Conservation (phyloP, 2,113 vertebrate genomes). For the Ceratotherium simum region DNA sequence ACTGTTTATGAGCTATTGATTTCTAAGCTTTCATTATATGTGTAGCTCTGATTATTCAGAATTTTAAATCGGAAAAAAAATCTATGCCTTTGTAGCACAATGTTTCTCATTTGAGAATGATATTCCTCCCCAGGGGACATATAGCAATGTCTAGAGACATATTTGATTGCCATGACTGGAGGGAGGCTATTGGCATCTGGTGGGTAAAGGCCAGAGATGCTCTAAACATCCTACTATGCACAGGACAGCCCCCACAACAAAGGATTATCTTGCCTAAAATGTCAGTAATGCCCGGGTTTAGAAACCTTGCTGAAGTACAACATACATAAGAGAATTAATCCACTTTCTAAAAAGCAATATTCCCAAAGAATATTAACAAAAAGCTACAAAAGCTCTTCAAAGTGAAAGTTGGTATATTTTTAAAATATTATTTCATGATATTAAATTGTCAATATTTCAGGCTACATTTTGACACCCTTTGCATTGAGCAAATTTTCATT, state of each 20-base stretch:
- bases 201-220: fast-evolving
- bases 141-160: neutral
- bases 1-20: neutral
- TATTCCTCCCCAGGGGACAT: neutral
- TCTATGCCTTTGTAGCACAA: neutral
- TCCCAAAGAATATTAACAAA: neutral
- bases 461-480: neutral
- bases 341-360: neutral
- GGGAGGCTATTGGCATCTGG: fast-evolving
- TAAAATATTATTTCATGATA: neutral
- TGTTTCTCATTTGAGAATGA: neutral
- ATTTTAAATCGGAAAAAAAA: neutral
- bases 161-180: neutral
- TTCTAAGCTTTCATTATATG: neutral
- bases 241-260: neutral
- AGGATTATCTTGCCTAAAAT: neutral
- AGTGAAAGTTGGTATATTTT: neutral
- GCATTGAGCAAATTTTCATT: neutral
- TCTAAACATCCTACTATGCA: neutral
- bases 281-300: no score
- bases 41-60: neutral
- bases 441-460: neutral
- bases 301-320: neutral
- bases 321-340: neutral
- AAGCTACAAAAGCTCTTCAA: neutral